phyloP scores from a whole-genome alignment of 2,113 vertebrate species.

The Probosciger aterrimus region DNA sequence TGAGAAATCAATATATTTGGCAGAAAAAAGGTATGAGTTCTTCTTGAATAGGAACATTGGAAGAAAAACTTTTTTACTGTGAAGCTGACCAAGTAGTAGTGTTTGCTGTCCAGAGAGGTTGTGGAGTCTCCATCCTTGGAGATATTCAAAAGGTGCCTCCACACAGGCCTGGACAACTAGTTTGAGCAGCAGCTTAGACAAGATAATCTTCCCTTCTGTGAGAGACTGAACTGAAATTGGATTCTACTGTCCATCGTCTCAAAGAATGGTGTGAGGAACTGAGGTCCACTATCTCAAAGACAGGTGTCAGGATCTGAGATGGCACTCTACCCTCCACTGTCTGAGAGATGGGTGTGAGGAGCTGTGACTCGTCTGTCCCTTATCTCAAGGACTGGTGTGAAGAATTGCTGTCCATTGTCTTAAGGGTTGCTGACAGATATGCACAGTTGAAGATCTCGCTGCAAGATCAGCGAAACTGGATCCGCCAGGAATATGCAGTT shows the following conservation, averaged over 20 bases:
- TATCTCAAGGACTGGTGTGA: background rate
- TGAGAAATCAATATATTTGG: background rate
- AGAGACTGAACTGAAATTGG: background rate
- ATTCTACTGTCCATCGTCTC: background rate
- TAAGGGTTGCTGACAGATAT: background rate
- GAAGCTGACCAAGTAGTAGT: background rate
- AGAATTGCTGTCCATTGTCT: background rate
- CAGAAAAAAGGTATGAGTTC: background rate
- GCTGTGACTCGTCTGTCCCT: background rate
- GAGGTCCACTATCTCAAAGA: background rate
- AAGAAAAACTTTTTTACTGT: background rate
- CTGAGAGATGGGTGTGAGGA: background rate
- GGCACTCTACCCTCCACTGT: background rate
- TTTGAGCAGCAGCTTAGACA: background rate
- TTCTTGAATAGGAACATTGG: background rate
- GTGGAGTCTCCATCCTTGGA: background rate
- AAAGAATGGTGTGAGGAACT: background rate
- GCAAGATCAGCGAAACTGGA: background rate
- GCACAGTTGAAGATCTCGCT: background rate
- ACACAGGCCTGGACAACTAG: background rate
- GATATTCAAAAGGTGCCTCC: background rate
- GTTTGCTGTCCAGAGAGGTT: background rate
- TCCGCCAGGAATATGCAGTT: background rate
- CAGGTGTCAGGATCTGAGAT: background rate
- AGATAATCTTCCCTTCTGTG: background rate